phyloP scores from a whole-genome alignment of 2,888 invertebrate species.

The Leuctra nigra region DNA sequence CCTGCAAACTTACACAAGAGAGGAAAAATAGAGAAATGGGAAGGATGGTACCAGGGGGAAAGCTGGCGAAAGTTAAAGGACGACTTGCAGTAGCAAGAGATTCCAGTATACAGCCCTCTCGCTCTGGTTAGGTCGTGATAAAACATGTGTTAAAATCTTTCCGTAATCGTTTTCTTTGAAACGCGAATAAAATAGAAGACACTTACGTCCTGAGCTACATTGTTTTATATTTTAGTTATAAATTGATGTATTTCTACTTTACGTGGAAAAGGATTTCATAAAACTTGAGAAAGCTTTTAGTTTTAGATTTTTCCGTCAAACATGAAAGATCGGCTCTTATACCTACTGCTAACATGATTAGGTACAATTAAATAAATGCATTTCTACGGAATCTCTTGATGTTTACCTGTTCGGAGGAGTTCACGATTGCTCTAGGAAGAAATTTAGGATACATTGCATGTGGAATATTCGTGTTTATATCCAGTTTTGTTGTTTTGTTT shows the following conservation, averaged over 20 bases:
- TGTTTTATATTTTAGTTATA: constrained; percentile 3
- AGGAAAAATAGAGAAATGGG: not conserved
- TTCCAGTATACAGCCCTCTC: not conserved
- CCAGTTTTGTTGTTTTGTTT: too few species aligned
- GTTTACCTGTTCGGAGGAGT: too few species aligned
- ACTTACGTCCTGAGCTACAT: constrained; percentile 5
- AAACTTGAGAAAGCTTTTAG: not conserved
- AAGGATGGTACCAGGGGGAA: not conserved
- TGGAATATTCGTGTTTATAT: too few species aligned
- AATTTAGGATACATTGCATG: too few species aligned
- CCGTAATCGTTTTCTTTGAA: not conserved
- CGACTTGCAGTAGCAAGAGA: not conserved
- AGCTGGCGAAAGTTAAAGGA: not conserved
- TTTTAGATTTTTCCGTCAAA: too few species aligned
- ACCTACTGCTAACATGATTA: too few species aligned
- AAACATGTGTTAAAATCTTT: constrained; percentile 17
- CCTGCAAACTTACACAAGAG: not conserved
- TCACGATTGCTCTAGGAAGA: too few species aligned
- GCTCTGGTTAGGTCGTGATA: constrained; percentile 10
- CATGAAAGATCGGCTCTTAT: too few species aligned
- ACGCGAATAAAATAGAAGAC: not conserved
- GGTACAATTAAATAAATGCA: too few species aligned
- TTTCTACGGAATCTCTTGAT: too few species aligned
- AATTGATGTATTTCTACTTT: constrained; percentile 8
- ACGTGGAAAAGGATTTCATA: not conserved